Evolutionary conservation across 2,888 invertebrate genomes (phyloP), one percentile per base, ranked within the genome.

Genomic region (Alviniconcha strummeri): DNA sequence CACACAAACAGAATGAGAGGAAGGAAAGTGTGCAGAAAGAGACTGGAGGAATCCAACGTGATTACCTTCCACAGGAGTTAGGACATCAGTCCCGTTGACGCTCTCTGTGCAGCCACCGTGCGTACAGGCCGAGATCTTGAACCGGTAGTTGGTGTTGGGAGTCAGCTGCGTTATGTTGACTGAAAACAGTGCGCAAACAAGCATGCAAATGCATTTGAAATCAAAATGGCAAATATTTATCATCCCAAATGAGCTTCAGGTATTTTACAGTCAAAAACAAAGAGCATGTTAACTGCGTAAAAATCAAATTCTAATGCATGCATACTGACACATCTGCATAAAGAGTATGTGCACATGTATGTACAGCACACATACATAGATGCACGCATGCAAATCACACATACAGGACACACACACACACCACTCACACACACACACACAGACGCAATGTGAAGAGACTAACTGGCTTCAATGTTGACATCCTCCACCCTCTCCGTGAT

Each of bases 21-120:
- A n/a, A n/a, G n/a, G n/a, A n/a, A n/a, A n/a, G n/a, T n/a, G n/a
- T n/a, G n/a, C n/a, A n/a, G n/a, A n/a, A n/a, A n/a, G n/a, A n/a
- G 60, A 13, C 2, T 60, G 60, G 60, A 36, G 36, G 36, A 36
- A 0, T 36, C 1, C 0, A 36, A 36, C 1, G 36, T 36, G 13
- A 2, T 85, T 78, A 93, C 93, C 92, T 90, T 93, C 93, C 83
- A 91, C 90, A n/a, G 86, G 85, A 0, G 93, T 93, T 69, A 83
- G 85, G 36, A 92, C 89, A 0, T 83, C 57, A n/a, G 89, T 85
- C 4, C 91, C 92, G 57, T 89, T 86, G 0, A 82, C 80, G 85
- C 93, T 93, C 84, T 92, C 92, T 0, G 91, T 92, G 87, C 93
- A 93, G 4, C 93, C 93, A 5, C 92, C 93, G 15, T 87, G 85